phyloP scores from a whole-genome alignment of 2,888 invertebrate genomes.

The Patella pellucida region DNA sequence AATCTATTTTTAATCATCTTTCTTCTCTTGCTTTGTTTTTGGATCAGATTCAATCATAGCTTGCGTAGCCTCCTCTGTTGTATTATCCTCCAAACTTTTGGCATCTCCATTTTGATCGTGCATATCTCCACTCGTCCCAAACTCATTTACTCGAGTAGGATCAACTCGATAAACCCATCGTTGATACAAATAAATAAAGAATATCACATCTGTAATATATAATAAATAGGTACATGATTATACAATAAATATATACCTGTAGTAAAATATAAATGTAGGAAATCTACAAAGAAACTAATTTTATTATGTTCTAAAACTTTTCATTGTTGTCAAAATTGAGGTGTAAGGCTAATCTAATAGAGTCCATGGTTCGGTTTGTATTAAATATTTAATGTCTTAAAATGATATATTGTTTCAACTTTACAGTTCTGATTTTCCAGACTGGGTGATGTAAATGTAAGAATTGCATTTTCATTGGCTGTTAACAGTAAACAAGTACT shows the following conservation, averaged over 20 bases:
- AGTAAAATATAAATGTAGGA: background rate
- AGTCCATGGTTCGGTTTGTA: too few species aligned
- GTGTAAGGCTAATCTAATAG: too few species aligned
- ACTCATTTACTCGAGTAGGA: constrained; percentile 94
- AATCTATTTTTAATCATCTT: constrained; percentile 44
- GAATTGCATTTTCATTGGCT: too few species aligned
- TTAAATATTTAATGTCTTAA: too few species aligned
- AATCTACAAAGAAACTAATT: background rate
- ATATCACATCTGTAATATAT: constrained; percentile 87
- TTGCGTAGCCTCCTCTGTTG: background rate
- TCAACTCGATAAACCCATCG: constrained; percentile 99
- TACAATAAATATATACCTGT: background rate
- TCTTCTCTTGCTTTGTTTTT: constrained; percentile 54
- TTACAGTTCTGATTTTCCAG: too few species aligned
- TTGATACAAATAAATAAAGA: constrained; percentile 98
- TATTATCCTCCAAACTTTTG: background rate
- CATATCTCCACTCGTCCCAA: constrained; percentile 97
- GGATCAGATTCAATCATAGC: constrained; percentile 17
- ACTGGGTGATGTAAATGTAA: too few species aligned
- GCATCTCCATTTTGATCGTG: constrained; percentile 72
- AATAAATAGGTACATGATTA: background rate
- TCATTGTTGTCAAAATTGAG: too few species aligned
- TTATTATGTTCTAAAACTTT: too few species aligned
- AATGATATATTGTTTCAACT: too few species aligned
- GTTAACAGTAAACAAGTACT: too few species aligned